Evolutionary conservation across 2,888 invertebrate species (phyloP), one percentile per base, ranked within the genome.

Genomic region (Lydus trimaculatus): DNA sequence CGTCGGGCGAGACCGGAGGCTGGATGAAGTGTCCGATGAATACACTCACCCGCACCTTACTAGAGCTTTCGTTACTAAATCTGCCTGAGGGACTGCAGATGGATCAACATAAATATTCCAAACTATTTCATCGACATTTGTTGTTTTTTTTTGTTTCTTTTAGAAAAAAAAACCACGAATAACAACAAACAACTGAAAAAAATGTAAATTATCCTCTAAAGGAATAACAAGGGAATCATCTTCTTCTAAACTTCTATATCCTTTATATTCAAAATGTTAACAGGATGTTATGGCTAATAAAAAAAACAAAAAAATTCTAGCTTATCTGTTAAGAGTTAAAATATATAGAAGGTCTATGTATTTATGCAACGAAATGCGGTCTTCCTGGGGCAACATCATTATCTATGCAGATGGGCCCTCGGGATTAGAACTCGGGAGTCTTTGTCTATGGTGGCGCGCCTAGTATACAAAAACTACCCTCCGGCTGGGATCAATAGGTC

Each of bases 331-430:
- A 69, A 72, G 70, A 71, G 67, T 67, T 58, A 64, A 72, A 74
- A 70, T 66, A 69, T n/a, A n/a, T 66, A 69, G 72, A 71, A 64
- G 65, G 69, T 74, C 73, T 75, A 70, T 72, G 71, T 74, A 77
- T 78, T 76, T 77, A 74, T 75, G 73, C 74, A 72, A 70, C 67
- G 71, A 69, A 74, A 69, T 75, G 75, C 73, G 74, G 75, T 70
- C 69, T 69, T 72, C 79, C 75, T 63, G 66, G 63, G 79, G 80
- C 77, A 72, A 79, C 81, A 76, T 83, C 80, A 83, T 83, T 83
- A 83, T 83, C 83, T 83, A 83, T 83, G 83, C 82, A 83, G 83
- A 83, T 82, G 81, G 81, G 80, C 83, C 83, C 81, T 75, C 80
- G 82, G 82, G 83, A 82, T 74, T 79, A 74, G 74, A 80, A 78